Conservation (phyloP, 92 coral and sea anemone species). For the Zoanthus gigantus region DNA sequence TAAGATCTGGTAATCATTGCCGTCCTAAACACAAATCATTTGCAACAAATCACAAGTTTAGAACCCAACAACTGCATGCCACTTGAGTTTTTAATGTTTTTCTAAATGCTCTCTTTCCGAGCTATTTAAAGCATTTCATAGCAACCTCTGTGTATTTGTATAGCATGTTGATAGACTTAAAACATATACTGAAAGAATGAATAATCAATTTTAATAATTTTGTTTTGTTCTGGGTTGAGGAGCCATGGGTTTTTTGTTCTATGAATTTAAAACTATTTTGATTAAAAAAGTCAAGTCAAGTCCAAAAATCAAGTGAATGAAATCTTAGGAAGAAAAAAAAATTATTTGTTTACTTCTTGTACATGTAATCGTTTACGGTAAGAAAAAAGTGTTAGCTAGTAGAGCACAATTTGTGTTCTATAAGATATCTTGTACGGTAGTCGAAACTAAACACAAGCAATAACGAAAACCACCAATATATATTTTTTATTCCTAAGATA, state of each 20-base stretch:
- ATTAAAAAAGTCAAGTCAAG: background rate
- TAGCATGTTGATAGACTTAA: background rate
- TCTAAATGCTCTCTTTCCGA: background rate
- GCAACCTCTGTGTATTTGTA: conserved; percentile 11
- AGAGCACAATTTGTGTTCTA: background rate
- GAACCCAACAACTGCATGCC: background rate
- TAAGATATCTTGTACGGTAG: too few relatives aligned
- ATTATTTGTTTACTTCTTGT: background rate
- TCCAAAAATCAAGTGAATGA: background rate
- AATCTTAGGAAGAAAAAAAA: too few relatives aligned
- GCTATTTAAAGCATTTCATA: background rate
- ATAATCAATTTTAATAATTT: background rate
- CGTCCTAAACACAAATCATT: background rate
- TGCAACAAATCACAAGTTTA: background rate
- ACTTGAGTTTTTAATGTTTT: background rate
- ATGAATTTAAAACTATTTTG: background rate
- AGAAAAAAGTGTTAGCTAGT: background rate
- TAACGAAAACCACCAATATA: background rate
- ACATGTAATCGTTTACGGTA: background rate
- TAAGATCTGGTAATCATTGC: background rate
- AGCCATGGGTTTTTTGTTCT: background rate
- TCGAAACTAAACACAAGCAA: conserved; percentile 8
- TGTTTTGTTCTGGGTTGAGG: background rate
- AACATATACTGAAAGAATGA: background rate
- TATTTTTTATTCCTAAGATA: background rate